phyloP scores from a whole-genome alignment of 2,113 vertebrate genomes.

The Scopus umbretta region DNA sequence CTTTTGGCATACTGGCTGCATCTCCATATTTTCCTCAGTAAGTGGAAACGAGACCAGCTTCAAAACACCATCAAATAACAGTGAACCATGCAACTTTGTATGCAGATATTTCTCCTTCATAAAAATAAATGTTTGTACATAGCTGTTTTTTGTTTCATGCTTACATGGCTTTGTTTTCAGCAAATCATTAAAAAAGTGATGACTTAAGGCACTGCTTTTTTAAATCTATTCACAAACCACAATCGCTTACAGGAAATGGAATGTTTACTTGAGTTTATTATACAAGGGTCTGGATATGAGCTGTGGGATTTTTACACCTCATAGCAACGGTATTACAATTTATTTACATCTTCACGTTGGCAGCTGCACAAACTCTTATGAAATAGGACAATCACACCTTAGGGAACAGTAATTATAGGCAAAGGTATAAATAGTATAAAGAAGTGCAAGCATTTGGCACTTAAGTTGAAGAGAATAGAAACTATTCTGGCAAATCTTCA shows the following conservation, averaged over 20 bases:
- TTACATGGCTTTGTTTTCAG: constrained; percentile 75
- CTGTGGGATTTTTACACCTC: constrained; percentile 87
- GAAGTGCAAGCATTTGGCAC: constrained; percentile 75
- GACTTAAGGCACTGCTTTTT: constrained; percentile 75
- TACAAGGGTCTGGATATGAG: constrained; percentile 84
- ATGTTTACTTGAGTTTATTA: constrained; percentile 91
- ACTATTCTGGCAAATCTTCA: constrained; percentile 73
- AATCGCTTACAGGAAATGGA: constrained; percentile 89
- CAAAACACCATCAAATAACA: background rate
- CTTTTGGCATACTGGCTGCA: background rate
- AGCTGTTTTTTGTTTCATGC: constrained; percentile 10
- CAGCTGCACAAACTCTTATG: constrained; percentile 90
- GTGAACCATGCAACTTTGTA: background rate
- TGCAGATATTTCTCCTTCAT: background rate
- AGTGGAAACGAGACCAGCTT: background rate
- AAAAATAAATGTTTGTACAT: background rate
- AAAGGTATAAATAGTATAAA: constrained; percentile 86
- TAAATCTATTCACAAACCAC: constrained; percentile 85
- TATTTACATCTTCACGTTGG: constrained; percentile 94
- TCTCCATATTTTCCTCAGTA: background rate
- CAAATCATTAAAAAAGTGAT: constrained; percentile 72
- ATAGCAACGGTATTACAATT: constrained; percentile 91
- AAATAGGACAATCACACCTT: constrained; percentile 85
- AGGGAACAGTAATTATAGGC: constrained; percentile 84
- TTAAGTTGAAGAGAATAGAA: constrained; percentile 79